These are phyloP conservation scores for Zaprionus camerounensis DNA, from an alignment of 1,140 invertebrate species.

Conservation along the genomic window DNA sequence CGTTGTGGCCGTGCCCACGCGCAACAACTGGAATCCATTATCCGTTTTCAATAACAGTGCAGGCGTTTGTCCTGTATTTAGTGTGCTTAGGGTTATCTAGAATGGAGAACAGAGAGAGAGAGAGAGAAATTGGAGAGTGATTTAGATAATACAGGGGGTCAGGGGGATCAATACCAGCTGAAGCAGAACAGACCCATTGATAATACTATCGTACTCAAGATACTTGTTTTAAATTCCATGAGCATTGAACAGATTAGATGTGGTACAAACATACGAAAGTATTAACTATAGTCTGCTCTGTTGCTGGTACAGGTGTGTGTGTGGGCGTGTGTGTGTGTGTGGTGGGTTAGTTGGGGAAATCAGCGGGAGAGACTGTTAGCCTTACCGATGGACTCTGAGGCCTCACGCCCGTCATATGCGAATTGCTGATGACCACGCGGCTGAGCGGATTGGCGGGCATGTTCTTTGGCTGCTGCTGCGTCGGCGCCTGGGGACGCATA, in stretches of 20 bases:
- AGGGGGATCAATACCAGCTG: conserved; percentile 3
- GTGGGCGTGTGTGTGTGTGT: background rate
- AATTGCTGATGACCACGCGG: conserved; percentile 91
- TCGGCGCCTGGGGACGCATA: conserved; percentile 88
- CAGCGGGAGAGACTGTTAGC: conserved; percentile 4
- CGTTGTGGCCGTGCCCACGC: conserved; percentile 90
- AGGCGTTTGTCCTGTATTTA: conserved; percentile 91
- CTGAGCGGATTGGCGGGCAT: conserved; percentile 88
- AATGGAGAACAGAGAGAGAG: conserved; percentile 61
- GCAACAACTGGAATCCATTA: conserved; percentile 96
- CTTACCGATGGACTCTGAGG: conserved; percentile 92
- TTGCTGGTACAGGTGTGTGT: background rate
- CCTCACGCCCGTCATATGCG: conserved; percentile 92
- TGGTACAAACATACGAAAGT: background rate
- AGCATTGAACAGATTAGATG: background rate
- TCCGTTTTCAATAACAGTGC: conserved; percentile 96
- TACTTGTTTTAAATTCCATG: background rate
- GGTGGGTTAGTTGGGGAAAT: conserved; percentile 62
- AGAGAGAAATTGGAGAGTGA: conserved; percentile 29
- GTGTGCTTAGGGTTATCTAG: conserved; percentile 93
- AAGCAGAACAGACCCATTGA: conserved; percentile 5
- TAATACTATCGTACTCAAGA: background rate
- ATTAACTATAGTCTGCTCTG: background rate
- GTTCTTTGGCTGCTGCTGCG: conserved; percentile 90
- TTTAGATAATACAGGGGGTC: conserved; percentile 42